phyloP scores from a whole-genome alignment of 1,140 invertebrate species.

The Periplaneta americana region DNA sequence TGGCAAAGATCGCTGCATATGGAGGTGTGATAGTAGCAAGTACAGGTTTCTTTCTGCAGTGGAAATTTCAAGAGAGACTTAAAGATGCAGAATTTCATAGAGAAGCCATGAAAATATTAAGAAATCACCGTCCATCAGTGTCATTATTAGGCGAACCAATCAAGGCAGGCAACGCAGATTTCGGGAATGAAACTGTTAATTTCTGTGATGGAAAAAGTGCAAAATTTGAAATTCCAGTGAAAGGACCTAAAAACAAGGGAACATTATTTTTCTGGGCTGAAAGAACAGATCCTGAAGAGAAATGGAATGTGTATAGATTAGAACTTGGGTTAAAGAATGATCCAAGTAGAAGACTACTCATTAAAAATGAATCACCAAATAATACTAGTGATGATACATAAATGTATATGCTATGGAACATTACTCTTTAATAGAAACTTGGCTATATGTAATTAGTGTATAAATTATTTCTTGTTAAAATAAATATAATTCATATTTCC shows the following conservation, averaged over 20 bases:
- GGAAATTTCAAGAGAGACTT: constrained; percentile 41
- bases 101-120: constrained; percentile 45
- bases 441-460: too few species aligned
- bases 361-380: background rate
- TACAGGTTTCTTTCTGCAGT: constrained; percentile 38
- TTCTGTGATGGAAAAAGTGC: constrained; percentile 43
- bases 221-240: constrained; percentile 51
- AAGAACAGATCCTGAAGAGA: constrained; percentile 29
- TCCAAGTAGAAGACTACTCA: constrained; percentile 37
- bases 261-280: constrained; percentile 47
- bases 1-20: constrained; percentile 44
- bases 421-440: too few species aligned
- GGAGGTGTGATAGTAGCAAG: constrained; percentile 41
- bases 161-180: constrained; percentile 49
- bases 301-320: constrained; percentile 43
- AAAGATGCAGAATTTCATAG: constrained; percentile 47
- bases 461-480: too few species aligned
- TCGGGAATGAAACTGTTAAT: constrained; percentile 47
- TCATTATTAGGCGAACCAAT: constrained; percentile 57
- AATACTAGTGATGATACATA: background rate
- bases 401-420: too few species aligned
- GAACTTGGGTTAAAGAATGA: constrained; percentile 48
- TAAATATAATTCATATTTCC: too few species aligned
- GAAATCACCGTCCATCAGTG: constrained; percentile 46
- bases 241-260: constrained; percentile 52